These are phyloP conservation scores for Himalopsyche japonica DNA, from an alignment of 2,888 invertebrate genomes.

Conservation along the genomic window DNA sequence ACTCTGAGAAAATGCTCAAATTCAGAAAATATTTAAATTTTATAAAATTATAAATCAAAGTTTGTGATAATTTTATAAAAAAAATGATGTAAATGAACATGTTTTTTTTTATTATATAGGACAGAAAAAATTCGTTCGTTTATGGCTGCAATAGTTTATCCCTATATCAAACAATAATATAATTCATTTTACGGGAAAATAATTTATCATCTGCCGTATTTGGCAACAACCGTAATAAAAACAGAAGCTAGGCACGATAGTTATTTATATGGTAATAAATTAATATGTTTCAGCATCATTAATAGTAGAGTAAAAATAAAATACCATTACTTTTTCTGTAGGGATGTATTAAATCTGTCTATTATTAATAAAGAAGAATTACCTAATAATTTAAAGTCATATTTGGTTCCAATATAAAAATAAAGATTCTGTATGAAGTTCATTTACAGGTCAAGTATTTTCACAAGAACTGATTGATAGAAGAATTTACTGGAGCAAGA, in stretches of 20 bases:
- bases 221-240: neutral
- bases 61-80: too few species aligned
- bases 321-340: neutral
- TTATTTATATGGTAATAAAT: neutral
- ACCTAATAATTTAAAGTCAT: too few species aligned
- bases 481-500: too few species aligned
- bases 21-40: too few species aligned
- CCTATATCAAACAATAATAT: neutral
- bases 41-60: too few species aligned
- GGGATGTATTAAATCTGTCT: neutral
- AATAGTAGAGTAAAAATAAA: neutral
- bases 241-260: neutral
- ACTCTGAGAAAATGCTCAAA: too few species aligned
- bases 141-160: neutral
- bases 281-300: neutral
- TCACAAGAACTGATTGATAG: too few species aligned
- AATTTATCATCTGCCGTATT: neutral
- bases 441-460: too few species aligned
- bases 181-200: neutral
- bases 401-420: too few species aligned
- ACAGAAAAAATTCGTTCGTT: neutral
- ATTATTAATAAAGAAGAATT: too few species aligned
- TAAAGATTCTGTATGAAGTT: too few species aligned
- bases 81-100: too few species aligned
- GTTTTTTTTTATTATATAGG: neutral